A percentile compares a stretch with the other conserved stretches of the same genome.
phyloP scores from a whole-genome alignment of 92 coral and sea anemone genomes.

The Pocillopora meandrina region DNA sequence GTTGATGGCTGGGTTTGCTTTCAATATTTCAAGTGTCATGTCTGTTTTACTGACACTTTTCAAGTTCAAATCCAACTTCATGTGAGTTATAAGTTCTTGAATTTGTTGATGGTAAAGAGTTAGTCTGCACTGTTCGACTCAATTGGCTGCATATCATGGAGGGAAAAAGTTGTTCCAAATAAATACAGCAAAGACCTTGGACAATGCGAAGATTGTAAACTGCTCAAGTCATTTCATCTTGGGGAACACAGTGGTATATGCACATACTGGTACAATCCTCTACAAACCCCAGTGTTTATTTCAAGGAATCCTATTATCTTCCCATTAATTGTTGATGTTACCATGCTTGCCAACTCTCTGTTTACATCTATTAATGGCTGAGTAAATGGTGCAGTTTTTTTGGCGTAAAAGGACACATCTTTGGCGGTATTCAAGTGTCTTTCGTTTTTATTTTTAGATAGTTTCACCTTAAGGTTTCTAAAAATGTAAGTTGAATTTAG shows the following conservation, averaged over 20 bases:
- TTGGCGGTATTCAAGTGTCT: too few species aligned
- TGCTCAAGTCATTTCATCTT: neutral
- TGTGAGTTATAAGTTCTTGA: constrained; percentile 5
- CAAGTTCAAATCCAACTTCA: constrained; percentile 24
- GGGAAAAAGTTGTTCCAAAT: too few species aligned
- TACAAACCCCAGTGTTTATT: constrained; percentile 37
- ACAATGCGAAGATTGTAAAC: too few species aligned
- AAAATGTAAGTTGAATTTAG: constrained; percentile 48
- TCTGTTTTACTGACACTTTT: constrained; percentile 30
- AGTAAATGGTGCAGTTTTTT: too few species aligned
- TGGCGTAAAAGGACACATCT: too few species aligned
- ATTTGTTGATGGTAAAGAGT: too few species aligned
- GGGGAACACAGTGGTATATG: constrained; percentile 42
- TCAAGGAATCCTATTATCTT: constrained; percentile 64
- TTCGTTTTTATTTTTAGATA: too few species aligned
- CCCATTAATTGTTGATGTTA: constrained; percentile 7
- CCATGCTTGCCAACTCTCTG: too few species aligned
- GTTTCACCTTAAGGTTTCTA: constrained; percentile 49
- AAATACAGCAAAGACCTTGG: too few species aligned
- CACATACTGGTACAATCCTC: constrained; percentile 45
- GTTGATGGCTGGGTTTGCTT: constrained; percentile 11
- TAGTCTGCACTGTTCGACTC: too few species aligned
- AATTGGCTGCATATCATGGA: too few species aligned
- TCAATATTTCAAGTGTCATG: constrained; percentile 20
- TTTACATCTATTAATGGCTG: too few species aligned